These are phyloP conservation scores for Peromyscus attwateri DNA, from an alignment of 2,797 vertebrate species.

Conservation along the genomic window DNA sequence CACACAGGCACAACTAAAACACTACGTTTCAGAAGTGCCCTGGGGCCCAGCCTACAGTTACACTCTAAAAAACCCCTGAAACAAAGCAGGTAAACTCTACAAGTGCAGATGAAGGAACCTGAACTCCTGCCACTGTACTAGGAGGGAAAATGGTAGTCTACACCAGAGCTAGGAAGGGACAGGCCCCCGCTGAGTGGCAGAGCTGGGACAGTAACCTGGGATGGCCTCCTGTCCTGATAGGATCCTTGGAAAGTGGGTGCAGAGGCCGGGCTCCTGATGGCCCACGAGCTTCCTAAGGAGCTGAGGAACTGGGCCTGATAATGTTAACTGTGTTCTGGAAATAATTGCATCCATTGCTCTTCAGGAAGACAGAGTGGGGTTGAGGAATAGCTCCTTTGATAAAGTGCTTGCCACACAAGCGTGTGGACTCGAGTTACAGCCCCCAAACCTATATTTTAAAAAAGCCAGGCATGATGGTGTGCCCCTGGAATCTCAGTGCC, in stretches of 20 bases:
- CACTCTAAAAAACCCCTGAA: background rate
- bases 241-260: background rate
- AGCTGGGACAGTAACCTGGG: background rate
- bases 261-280: background rate
- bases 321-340: background rate
- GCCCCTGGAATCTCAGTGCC: background rate
- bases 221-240: background rate
- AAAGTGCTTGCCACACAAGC: background rate
- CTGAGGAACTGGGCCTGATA: background rate
- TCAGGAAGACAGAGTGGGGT: background rate
- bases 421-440: background rate
- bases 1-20: background rate
- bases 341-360: background rate
- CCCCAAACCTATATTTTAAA: background rate
- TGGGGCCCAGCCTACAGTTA: background rate
- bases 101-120: background rate
- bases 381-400: background rate
- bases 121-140: background rate
- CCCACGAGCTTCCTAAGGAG: background rate
- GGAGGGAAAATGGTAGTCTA: background rate
- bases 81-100: constrained; percentile 3
- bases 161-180: background rate
- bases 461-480: background rate
- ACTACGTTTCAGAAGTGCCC: constrained; percentile 29
- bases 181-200: background rate